Percentiles rank a stretch among this genome's conserved stretches.
Conservation (phyloP, 2,888 invertebrate genomes). For the Romanomermis culicivorax region DNA sequence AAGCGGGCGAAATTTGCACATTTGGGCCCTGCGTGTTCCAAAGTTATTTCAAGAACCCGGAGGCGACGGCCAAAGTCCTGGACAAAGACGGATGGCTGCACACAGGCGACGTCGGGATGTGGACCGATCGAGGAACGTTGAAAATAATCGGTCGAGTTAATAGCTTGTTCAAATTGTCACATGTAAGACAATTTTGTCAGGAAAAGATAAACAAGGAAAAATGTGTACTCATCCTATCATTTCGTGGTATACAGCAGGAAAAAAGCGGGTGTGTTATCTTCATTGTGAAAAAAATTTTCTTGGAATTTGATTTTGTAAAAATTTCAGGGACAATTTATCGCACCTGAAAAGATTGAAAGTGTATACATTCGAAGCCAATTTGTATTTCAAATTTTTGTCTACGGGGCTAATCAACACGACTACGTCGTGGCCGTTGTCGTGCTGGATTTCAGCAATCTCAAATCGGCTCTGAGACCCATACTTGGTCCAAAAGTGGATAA, state of each 20-base stretch:
- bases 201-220: no score
- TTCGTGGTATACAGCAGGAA: no score
- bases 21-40: constrained; percentile 22
- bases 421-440: no score
- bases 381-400: constrained; percentile 82
- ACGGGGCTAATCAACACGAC: constrained; percentile 71
- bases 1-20: constrained; percentile 20
- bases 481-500: no score
- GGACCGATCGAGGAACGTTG: constrained; percentile 45
- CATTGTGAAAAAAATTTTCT: no score
- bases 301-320: no score
- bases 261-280: no score
- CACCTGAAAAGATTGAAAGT: constrained; percentile 94
- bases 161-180: constrained; percentile 33
- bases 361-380: constrained; percentile 76
- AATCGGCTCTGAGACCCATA: no score
- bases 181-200: no score
- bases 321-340: constrained; percentile 79
- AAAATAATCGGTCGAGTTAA: constrained; percentile 35
- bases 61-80: constrained; percentile 69
- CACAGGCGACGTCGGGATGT: constrained; percentile 75
- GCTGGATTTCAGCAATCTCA: no score
- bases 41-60: constrained; percentile 56
- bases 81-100: constrained; percentile 36
- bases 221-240: no score